Percentiles rank a stretch among this genome's conserved stretches.
Evolutionary conservation across 2,797 vertebrate genomes (phyloP).

Genomic region (Pachyuromys duprasi): DNA sequence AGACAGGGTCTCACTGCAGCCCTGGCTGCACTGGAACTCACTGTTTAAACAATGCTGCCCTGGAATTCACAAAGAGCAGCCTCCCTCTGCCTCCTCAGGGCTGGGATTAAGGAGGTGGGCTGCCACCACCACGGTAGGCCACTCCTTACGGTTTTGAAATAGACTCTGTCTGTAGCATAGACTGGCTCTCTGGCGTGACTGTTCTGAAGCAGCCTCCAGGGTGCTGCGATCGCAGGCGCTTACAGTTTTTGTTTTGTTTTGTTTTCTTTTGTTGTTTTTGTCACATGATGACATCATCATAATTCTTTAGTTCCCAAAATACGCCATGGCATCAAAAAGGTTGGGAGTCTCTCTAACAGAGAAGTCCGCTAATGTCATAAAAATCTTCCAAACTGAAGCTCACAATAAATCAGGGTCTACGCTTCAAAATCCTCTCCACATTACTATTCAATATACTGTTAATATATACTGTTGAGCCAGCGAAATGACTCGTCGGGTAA

Average conservation of each 20-base stretch:
- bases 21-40: not conserved
- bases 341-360: not conserved
- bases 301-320: not conserved
- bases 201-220: not conserved
- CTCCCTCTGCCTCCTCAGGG: not conserved
- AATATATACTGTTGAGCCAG: not conserved
- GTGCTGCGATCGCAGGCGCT: not conserved
- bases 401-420: not conserved
- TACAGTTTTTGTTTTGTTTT: too few relatives aligned
- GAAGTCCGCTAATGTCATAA: conserved; percentile 3
- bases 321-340: not conserved
- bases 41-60: not conserved
- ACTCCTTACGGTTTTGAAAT: not conserved
- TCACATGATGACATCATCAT: not conserved
- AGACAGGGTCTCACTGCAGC: not conserved
- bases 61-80: not conserved
- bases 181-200: not conserved
- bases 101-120: not conserved
- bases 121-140: not conserved
- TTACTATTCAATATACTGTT: not conserved
- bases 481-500: not conserved
- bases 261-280: not conserved
- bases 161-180: not conserved
- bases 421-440: not conserved
- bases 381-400: conserved; percentile 26